Conservation (phyloP, 2,113 vertebrate species). For the Nothobranchius furzeri region DNA sequence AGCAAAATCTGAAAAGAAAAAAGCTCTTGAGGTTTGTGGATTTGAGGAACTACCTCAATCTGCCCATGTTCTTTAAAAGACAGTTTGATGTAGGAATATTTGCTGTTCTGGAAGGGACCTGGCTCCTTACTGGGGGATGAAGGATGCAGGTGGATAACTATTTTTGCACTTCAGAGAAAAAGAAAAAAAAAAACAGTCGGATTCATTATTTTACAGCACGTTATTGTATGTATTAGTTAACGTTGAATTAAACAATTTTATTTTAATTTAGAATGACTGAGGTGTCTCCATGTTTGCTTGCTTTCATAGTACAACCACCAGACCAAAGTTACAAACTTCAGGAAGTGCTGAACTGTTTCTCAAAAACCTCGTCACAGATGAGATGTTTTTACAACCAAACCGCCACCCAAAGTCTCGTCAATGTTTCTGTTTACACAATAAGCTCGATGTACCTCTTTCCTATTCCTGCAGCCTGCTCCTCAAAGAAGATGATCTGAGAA, state of each 20-base stretch:
- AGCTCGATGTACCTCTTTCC: conserved; percentile 87
- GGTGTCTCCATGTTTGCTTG: too few relatives aligned
- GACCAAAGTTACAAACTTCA: too few relatives aligned
- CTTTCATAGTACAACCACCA: too few relatives aligned
- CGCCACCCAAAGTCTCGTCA: neutral
- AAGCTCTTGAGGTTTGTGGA: neutral
- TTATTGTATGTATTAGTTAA: too few relatives aligned
- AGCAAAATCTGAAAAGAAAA: neutral
- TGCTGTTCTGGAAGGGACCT: conserved; percentile 94
- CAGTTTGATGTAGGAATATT: conserved; percentile 90
- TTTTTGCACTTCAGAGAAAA: conserved; percentile 88
- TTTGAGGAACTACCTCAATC: conserved; percentile 85
- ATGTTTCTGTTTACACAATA: neutral
- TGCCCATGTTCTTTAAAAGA: conserved; percentile 98
- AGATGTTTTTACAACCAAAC: too few relatives aligned
- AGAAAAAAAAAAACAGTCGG: conserved; percentile 20
- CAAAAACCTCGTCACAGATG: too few relatives aligned
- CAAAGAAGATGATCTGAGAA: conserved; percentile 91
- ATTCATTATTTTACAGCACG: neutral
- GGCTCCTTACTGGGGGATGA: conserved; percentile 86
- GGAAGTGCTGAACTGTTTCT: too few relatives aligned
- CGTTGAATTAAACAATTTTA: too few relatives aligned
- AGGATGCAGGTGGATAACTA: conserved; percentile 92
- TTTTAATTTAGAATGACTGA: too few relatives aligned
- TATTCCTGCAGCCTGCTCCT: conserved; percentile 94